A percentile compares a stretch with the other conserved stretches of the same genome.
Conservation (phyloP, 2,888 invertebrate species). For the Brenthis daphne region DNA sequence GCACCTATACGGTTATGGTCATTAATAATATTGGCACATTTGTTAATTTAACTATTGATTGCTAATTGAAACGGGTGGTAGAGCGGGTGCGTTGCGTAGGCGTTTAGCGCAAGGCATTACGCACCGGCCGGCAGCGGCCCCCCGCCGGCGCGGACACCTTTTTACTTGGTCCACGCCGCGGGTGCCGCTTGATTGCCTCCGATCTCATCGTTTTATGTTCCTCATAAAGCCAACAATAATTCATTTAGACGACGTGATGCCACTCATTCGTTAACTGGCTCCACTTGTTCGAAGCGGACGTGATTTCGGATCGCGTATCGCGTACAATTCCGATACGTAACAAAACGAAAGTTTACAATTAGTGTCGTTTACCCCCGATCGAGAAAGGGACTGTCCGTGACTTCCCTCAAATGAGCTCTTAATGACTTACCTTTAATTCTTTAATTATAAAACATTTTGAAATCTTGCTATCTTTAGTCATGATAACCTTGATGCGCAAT, state of each 20-base stretch:
- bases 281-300: slow-evolving; percentile 58
- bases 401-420: slow-evolving; percentile 34
- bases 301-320: slow-evolving; percentile 50
- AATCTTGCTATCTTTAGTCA: slow-evolving; percentile 36
- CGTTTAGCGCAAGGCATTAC: slow-evolving; percentile 70
- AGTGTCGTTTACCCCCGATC: slow-evolving; percentile 37
- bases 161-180: slow-evolving; percentile 75
- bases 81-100: slow-evolving; percentile 67
- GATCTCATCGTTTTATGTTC: slow-evolving; percentile 81
- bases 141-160: slow-evolving; percentile 73
- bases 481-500: slow-evolving; percentile 34
- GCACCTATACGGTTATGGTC: slow-evolving; percentile 20
- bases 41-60: slow-evolving; percentile 67
- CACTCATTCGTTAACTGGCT: slow-evolving; percentile 79
- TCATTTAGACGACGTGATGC: slow-evolving; percentile 82
- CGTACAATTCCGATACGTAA: slow-evolving; percentile 37
- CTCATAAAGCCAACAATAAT: slow-evolving; percentile 81
- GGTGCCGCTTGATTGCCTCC: slow-evolving; percentile 81
- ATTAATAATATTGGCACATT: slow-evolving; percentile 49
- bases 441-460: slow-evolving; percentile 37
- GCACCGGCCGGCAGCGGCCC: slow-evolving; percentile 68
- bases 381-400: slow-evolving; percentile 33
- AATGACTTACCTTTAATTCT: slow-evolving; percentile 39
- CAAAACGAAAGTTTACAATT: slow-evolving; percentile 38
- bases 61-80: slow-evolving; percentile 77